These are phyloP conservation scores for Plagodis pulveraria DNA, from an alignment of 2,888 invertebrate species.

Conservation along the genomic window DNA sequence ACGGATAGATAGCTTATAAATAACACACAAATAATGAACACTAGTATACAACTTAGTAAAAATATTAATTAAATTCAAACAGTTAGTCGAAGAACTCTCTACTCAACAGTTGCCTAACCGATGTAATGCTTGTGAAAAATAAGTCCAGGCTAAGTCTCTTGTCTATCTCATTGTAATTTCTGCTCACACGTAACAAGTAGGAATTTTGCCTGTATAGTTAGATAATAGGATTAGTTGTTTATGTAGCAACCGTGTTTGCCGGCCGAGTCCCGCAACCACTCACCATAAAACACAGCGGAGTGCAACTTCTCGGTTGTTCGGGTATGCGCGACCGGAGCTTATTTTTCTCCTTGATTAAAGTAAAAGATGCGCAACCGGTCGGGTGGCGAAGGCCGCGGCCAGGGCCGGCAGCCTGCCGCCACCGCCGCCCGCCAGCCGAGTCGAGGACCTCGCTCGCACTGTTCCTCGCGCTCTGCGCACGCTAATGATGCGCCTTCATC, in stretches of 20 bases:
- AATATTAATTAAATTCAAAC: no score
- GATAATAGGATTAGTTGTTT: no score
- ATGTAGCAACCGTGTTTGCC: slow-evolving; percentile 8
- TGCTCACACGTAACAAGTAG: no score
- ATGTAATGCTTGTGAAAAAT: no score
- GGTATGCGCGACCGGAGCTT: slow-evolving; percentile 65
- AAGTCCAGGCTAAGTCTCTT: no score
- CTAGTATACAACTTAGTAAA: no score
- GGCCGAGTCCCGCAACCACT: slow-evolving; percentile 69
- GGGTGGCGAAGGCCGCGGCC: slow-evolving; percentile 75
- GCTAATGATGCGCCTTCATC: slow-evolving; percentile 78
- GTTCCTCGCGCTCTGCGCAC: slow-evolving; percentile 39
- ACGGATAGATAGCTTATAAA: no score
- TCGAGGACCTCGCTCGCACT: slow-evolving; percentile 50
- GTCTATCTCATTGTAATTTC: no score
- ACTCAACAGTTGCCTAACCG: no score
- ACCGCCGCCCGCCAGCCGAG: slow-evolving; percentile 64
- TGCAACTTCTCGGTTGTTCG: slow-evolving; percentile 71
- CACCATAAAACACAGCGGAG: slow-evolving; percentile 73
- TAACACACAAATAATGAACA: no score
- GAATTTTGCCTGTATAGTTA: no score
- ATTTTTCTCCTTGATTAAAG: slow-evolving; percentile 82
- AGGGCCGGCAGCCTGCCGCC: slow-evolving; percentile 65
- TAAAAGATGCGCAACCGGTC: slow-evolving; percentile 83
- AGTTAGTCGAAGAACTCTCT: no score